Conservation (phyloP, 2,113 vertebrate species). For the Anser brachyrhynchus region DNA sequence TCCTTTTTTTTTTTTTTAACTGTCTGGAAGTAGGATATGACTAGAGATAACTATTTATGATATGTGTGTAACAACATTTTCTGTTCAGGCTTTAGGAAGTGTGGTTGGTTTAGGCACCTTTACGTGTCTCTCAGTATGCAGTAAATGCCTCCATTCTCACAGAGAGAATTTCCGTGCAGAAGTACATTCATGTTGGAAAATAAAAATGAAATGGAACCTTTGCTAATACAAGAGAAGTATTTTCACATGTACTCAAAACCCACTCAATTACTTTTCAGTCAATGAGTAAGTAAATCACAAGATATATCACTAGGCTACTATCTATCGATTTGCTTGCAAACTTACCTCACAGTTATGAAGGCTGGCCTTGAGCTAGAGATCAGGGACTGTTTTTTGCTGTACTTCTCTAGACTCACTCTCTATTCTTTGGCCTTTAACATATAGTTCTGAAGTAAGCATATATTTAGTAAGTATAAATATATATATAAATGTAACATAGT, state of each 20-base stretch:
- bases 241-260: not conserved
- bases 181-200: not conserved
- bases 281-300: constrained; percentile 49
- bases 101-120: not conserved
- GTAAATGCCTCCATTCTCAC: not conserved
- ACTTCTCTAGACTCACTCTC: not conserved
- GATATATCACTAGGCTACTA: constrained; percentile 8
- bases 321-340: constrained; percentile 38
- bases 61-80: not conserved
- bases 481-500: not conserved
- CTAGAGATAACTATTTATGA: not conserved
- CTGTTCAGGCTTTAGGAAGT: not conserved
- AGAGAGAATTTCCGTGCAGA: not conserved
- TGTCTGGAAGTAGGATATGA: not conserved
- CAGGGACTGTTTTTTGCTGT: not conserved
- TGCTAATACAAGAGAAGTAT: not conserved
- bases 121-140: not conserved
- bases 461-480: not conserved
- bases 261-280: constrained; percentile 32
- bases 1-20: not conserved
- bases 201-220: not conserved
- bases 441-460: not conserved
- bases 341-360: constrained; percentile 15
- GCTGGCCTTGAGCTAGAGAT: constrained; percentile 25
- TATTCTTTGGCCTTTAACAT: not conserved